Evolutionary conservation across 2,888 invertebrate genomes (phyloP).

Genomic region (Drosophila multiciliata): DNA sequence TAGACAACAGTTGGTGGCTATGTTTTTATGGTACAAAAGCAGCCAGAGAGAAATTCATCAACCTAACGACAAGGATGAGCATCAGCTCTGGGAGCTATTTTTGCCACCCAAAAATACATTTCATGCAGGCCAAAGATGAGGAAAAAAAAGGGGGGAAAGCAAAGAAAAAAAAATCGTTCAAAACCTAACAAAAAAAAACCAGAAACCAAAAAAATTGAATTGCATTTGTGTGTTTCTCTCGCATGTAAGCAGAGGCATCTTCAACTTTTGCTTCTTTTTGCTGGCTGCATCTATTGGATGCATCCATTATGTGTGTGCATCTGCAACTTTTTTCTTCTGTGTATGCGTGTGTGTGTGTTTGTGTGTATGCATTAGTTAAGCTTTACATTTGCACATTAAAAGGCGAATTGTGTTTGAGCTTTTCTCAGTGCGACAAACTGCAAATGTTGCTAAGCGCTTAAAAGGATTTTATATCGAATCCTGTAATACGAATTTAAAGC

Average conservation of each 20-base stretch:
- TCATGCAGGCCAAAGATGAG: conserved; percentile 64
- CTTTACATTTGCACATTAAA: conserved; percentile 79
- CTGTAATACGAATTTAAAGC: conserved; percentile 23
- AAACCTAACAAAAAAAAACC: conserved; percentile 16
- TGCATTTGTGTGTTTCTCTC: conserved; percentile 76
- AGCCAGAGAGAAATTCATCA: conserved; percentile 66
- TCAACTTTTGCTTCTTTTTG: conserved; percentile 20
- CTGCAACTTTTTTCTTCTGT: conserved; percentile 29
- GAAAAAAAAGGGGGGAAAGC: conserved; percentile 27
- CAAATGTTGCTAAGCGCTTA: conserved; percentile 64
- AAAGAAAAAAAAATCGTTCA: conserved; percentile 32
- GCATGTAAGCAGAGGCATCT: conserved; percentile 46
- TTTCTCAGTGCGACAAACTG: conserved; percentile 38
- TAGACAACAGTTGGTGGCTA: conserved; percentile 75
- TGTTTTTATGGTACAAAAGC: conserved; percentile 67
- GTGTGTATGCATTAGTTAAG: conserved; percentile 68
- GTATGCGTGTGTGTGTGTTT: conserved; percentile 19
- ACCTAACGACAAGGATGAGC: conserved; percentile 63
- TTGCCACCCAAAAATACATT: conserved; percentile 84
- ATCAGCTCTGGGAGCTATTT: conserved; percentile 82
- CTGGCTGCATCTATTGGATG: conserved; percentile 66
- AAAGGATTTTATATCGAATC: conserved; percentile 52
- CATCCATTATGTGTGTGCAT: conserved; percentile 74
- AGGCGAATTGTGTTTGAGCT: conserved; percentile 77
- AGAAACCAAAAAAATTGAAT: conserved; percentile 63